Conservation (phyloP, 1,140 invertebrate genomes). For the Mizuhopecten yessoensis region DNA sequence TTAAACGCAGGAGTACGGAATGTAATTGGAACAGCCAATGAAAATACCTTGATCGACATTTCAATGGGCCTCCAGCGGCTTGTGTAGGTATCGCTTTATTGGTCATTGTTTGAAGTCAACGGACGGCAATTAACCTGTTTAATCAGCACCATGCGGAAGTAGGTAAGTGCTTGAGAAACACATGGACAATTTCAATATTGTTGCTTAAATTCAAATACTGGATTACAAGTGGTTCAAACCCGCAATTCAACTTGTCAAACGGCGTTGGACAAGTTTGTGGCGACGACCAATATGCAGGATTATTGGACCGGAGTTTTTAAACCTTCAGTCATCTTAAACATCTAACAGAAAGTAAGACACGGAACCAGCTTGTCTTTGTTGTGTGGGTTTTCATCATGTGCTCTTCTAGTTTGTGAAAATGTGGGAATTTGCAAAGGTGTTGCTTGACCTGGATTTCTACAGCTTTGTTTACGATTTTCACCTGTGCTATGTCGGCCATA, state of each 20-base stretch:
- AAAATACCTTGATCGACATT: slow-evolving; percentile 28
- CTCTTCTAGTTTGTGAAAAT: not conserved
- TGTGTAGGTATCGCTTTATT: not conserved
- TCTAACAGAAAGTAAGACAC: not conserved
- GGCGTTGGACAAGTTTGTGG: not conserved
- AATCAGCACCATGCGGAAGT: not conserved
- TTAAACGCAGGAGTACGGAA: not conserved
- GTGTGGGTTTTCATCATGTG: not conserved
- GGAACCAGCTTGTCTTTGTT: not conserved
- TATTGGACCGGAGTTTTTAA: slow-evolving; percentile 16
- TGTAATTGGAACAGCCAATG: slow-evolving; percentile 20
- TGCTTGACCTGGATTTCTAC: not conserved
- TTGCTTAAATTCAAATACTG: not conserved
- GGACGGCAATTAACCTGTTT: slow-evolving; percentile 23
- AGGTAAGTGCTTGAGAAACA: not conserved
- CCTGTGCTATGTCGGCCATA: slow-evolving; percentile 6
- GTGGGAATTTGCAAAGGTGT: not conserved
- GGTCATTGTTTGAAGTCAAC: slow-evolving; percentile 24
- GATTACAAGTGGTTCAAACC: not conserved
- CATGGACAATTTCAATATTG: not conserved
- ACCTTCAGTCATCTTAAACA: not conserved
- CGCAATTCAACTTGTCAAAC: not conserved
- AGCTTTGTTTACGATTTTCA: slow-evolving; percentile 39
- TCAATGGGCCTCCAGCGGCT: slow-evolving; percentile 36
- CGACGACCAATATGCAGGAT: not conserved